Conservation (phyloP, 1,140 invertebrate genomes). For the Caenorhabditis tropicalis region DNA sequence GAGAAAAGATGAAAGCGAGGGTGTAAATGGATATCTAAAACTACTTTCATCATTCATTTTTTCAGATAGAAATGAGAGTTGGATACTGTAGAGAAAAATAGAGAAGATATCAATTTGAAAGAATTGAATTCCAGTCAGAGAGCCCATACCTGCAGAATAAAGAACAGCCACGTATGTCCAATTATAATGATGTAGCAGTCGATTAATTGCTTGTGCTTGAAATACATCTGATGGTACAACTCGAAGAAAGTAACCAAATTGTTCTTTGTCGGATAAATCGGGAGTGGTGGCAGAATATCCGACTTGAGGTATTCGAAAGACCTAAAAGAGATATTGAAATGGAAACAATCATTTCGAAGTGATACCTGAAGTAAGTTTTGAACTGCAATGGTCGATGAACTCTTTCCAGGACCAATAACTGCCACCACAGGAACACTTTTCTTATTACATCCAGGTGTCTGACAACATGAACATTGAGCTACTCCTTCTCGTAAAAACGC, state of each 20-base stretch:
- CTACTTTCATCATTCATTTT: not conserved
- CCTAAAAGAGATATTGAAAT: conserved; percentile 47
- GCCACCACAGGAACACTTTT: conserved; percentile 60
- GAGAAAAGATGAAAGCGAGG: not conserved
- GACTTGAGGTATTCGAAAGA: conserved; percentile 75
- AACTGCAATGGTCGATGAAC: conserved; percentile 74
- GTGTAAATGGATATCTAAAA: not conserved
- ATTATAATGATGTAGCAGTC: conserved; percentile 79
- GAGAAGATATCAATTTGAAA: too few relatives aligned
- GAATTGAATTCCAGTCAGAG: too few relatives aligned
- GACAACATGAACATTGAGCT: conserved; percentile 70
- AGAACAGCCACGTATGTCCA: conserved; percentile 87
- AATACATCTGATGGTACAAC: conserved; percentile 84
- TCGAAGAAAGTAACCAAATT: conserved; percentile 82
- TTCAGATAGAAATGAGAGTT: not conserved
- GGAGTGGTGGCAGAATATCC: conserved; percentile 83
- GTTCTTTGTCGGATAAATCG: conserved; percentile 81
- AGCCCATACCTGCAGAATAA: conserved; percentile 83
- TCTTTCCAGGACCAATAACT: conserved; percentile 69
- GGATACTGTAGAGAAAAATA: too few relatives aligned
- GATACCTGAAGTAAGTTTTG: conserved; percentile 83
- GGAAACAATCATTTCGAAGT: not conserved
- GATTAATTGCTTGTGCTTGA: conserved; percentile 82
- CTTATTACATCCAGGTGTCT: conserved; percentile 71
- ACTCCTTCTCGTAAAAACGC: conserved; percentile 66